Conservation (phyloP, 2,113 vertebrate genomes). For the Smithornis capensis region DNA sequence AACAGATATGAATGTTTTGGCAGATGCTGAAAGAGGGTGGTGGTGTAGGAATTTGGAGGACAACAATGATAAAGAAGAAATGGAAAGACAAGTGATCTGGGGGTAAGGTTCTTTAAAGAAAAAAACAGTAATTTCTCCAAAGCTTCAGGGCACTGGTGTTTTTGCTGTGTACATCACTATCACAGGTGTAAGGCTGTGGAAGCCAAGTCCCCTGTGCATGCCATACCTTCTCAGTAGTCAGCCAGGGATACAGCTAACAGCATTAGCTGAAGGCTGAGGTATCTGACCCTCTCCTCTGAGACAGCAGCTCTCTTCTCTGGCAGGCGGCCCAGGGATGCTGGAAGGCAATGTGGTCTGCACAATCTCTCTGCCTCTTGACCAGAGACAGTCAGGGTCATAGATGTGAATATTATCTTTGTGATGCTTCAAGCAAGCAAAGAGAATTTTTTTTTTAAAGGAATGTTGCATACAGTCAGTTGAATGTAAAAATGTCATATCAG, state of each 20-base stretch:
- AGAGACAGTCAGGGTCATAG: slow-evolving; percentile 62
- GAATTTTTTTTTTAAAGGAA: slow-evolving; percentile 43
- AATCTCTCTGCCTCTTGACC: slow-evolving; percentile 52
- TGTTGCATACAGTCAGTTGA: slow-evolving; percentile 29
- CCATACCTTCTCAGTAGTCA: neutral
- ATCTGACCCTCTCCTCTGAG: neutral
- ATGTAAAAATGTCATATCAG: slow-evolving; percentile 25
- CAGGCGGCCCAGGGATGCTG: slow-evolving; percentile 9
- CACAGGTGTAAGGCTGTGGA: neutral
- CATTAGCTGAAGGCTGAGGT: neutral
- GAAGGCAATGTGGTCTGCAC: slow-evolving; percentile 9
- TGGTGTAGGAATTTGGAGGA: neutral
- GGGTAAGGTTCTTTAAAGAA: neutral
- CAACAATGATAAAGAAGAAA: neutral
- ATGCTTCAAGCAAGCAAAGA: slow-evolving; percentile 47
- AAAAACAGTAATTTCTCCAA: neutral
- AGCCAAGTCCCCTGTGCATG: neutral
- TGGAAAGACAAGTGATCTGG: neutral
- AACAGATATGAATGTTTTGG: slow-evolving; percentile 7
- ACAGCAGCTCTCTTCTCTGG: neutral
- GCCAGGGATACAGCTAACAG: neutral
- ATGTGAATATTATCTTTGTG: slow-evolving; percentile 52
- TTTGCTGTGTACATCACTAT: neutral
- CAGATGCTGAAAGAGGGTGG: neutral
- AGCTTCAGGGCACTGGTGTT: neutral